These are phyloP conservation scores for Polypedilum vanderplanki DNA, from an alignment of 1,140 invertebrate genomes.

Conservation along the genomic window DNA sequence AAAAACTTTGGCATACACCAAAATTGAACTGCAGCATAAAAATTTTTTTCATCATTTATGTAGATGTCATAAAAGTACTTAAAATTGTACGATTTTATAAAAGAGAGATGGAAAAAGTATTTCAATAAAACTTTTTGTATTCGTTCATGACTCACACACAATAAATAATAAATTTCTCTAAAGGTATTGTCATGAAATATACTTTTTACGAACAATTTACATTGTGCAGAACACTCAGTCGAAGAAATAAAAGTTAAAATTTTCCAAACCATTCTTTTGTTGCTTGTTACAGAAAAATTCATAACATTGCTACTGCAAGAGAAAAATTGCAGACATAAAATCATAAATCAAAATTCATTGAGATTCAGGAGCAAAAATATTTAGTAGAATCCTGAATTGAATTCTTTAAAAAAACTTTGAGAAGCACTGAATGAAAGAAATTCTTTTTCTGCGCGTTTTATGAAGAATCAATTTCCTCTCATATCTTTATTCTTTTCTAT, in stretches of 20 bases:
- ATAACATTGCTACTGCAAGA: background rate
- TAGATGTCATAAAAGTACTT: no score
- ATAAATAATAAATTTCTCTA: no score
- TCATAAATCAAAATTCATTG: background rate
- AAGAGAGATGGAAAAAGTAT: no score
- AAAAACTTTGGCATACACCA: no score
- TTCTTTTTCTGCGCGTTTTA: background rate
- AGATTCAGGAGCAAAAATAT: background rate
- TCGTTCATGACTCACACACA: no score
- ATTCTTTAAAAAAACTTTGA: slow-evolving; percentile 11
- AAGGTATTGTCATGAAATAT: no score
- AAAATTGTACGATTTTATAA: no score
- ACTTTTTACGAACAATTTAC: no score
- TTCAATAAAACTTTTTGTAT: no score
- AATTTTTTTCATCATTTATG: no score
- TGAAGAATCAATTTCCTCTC: background rate
- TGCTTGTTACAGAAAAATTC: background rate
- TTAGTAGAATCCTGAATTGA: background rate
- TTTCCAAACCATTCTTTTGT: background rate
- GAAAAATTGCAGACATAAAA: background rate
- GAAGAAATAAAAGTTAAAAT: background rate
- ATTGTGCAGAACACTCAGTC: background rate
- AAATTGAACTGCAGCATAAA: no score
- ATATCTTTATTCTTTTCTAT: background rate
- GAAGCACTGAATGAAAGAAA: background rate